Base-by-base conservation (phyloP, 1,140 invertebrate genomes). In the Atta cephalotes region DNA sequence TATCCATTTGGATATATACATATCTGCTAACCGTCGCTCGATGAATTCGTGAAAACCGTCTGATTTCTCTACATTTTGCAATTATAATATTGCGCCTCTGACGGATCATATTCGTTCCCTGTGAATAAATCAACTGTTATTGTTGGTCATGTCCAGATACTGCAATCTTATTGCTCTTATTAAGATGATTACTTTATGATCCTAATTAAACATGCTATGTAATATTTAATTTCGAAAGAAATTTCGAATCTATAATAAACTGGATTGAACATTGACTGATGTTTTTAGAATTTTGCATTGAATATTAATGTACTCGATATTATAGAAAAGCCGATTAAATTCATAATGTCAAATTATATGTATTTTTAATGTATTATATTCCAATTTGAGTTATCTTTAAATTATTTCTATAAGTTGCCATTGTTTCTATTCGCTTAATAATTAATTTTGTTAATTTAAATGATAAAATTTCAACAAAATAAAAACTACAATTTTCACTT, bases 11-110 rank as follows among this genome's bases (percentile, higher is more conserved):
- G 49, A 21, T 18, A 25, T 56, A 31, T 31, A 31, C 56, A 16
- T 45, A 31, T 49, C 62, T 35, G 78, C 28, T 58, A 25, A 39
- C 63, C n/a, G 12, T 6, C 18, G 58, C 21, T 28, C 39, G 60
- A 7, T 31, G 45, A 25, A 84, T 21, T 18, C 21, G 28, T n/a
- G 25, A 74, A n/a, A 62, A 31, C 35, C 0, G 53, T 31, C 28
- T 31, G 28, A 3, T 62, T 74, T 82, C 68, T 45, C 80, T 39
- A 31, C 25, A 39, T n/a, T 74, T 84, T 74, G 56, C 70, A 84
- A 84, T 84, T 76, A 21, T 76, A 84, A 84, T 84, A 4, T 7
- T 18, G 14, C 9, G 31, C 16, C n/a, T 72, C 35, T 21, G 49
- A 53, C 25, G 25, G 62, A 45, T 31, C 45, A 53, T 49, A 70